Evolutionary conservation across 2,888 invertebrate genomes (phyloP), one percentile per base, ranked within the genome.

Genomic region (Protophormia terraenovae): DNA sequence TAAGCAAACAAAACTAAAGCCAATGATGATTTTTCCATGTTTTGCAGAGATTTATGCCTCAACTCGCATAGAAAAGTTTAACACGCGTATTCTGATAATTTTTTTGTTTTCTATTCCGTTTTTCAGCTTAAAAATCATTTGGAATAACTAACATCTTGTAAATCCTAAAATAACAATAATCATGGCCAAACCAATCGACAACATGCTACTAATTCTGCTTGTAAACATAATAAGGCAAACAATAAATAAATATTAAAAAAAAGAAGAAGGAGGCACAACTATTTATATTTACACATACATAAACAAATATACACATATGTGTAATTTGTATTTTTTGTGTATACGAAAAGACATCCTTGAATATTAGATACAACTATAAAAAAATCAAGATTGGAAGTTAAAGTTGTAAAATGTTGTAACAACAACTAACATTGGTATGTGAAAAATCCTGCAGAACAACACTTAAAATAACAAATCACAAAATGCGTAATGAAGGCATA

Each of bases 381-480:
- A 77, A 72, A 73, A n/a, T n/a, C n/a, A n/a, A n/a, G n/a, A n/a
- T n/a, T n/a, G n/a, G n/a, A n/a, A n/a, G n/a, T n/a, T n/a, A 10
- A 76, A 76, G 22, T 27, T 19, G 14, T 38, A 16, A 76, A 62
- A 47, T 24, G 12, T 47, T 35, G 14, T 2, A 64, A 50, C 55
- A 45, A 64, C 16, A 64, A 41, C 29, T 66, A 45, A 55, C 55
- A 71, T 75, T 80, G 86, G 83, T 84, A 87, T 86, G 86, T 86
- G 87, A 86, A 86, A 87, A 83, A 87, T 87, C 64, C 82, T 84
- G 86, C 79, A 84, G 76, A 84, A 86, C 85, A 87, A 84, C 87
- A 87, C 86, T 86, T 87, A 86, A 86, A 87, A 87, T 67, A 86
- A 87, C 87, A 87, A 87, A 87, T 87, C 87, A 84, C 62, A 87